Evolutionary conservation across 2,888 invertebrate genomes (phyloP).

Genomic region (Cheilosia variabilis): DNA sequence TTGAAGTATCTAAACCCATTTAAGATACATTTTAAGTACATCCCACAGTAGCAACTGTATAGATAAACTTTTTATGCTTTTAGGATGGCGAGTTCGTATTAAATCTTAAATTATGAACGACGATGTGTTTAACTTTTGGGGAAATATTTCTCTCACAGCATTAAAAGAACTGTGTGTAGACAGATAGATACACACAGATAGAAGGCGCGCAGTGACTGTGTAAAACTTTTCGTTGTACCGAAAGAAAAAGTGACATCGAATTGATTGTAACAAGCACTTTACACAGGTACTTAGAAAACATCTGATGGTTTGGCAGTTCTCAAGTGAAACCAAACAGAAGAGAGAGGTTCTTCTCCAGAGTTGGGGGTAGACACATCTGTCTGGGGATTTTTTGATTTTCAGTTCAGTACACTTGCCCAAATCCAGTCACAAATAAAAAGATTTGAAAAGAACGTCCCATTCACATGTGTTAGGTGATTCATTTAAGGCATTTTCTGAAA

Average conservation of each 20-base stretch:
- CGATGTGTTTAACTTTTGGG: constrained; percentile 27
- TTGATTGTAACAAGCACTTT: constrained; percentile 69
- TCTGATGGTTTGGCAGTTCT: constrained; percentile 64
- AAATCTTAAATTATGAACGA: constrained; percentile 29
- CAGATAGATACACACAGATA: background rate
- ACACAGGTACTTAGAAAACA: constrained; percentile 66
- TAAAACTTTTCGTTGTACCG: background rate
- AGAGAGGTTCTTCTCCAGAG: no score
- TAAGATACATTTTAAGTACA: constrained; percentile 35
- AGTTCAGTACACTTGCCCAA: no score
- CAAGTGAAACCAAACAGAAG: background rate
- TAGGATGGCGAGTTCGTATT: background rate
- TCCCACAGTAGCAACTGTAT: constrained; percentile 15
- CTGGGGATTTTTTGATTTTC: no score
- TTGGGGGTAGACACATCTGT: no score
- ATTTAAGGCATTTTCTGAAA: no score
- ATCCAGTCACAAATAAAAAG: no score
- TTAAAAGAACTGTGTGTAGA: background rate
- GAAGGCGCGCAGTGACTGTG: background rate
- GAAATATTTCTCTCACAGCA: constrained; percentile 9
- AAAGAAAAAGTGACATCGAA: constrained; percentile 51
- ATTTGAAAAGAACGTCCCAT: no score
- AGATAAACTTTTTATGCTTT: constrained; percentile 23
- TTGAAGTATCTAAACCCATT: constrained; percentile 39
- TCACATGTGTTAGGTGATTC: no score